phyloP scores from a whole-genome alignment of 2,888 invertebrate genomes.

The Diarsia mendica region DNA sequence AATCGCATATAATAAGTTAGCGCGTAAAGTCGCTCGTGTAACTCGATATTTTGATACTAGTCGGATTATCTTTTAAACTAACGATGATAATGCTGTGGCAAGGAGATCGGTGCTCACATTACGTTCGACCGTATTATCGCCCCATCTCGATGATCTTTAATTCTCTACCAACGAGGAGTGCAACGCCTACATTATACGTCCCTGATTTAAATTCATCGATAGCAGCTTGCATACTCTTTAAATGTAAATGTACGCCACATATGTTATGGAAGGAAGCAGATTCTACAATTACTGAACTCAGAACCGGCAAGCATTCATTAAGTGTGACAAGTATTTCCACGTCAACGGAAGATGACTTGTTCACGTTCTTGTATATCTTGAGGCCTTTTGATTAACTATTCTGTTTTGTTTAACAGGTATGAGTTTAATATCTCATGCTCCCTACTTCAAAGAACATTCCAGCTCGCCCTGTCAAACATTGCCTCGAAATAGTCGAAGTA shows the following conservation, averaged over 20 bases:
- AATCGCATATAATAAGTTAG: constrained; percentile 42
- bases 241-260: constrained; percentile 29
- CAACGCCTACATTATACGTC: constrained; percentile 64
- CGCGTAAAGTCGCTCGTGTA: constrained; percentile 43
- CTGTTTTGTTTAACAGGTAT: constrained; percentile 31
- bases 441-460: constrained; percentile 61
- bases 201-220: constrained; percentile 68
- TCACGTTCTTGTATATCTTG: constrained; percentile 3
- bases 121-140: constrained; percentile 54
- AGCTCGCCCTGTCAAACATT: constrained; percentile 62
- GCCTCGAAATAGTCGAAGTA: constrained; percentile 61
- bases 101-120: constrained; percentile 52
- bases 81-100: constrained; percentile 38
- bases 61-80: constrained; percentile 51
- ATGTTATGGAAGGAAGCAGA: constrained; percentile 42
- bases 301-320: constrained; percentile 27
- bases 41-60: constrained; percentile 47
- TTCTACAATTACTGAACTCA: constrained; percentile 37
- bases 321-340: constrained; percentile 22
- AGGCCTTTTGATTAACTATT: constrained; percentile 40
- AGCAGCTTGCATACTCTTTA: constrained; percentile 51
- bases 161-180: constrained; percentile 54
- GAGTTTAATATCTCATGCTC: constrained; percentile 38
- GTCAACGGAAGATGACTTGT: constrained; percentile 27
- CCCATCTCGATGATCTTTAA: constrained; percentile 66